phyloP scores from a whole-genome alignment of 2,888 invertebrate species.

The Scelioninae gen. 2 region DNA sequence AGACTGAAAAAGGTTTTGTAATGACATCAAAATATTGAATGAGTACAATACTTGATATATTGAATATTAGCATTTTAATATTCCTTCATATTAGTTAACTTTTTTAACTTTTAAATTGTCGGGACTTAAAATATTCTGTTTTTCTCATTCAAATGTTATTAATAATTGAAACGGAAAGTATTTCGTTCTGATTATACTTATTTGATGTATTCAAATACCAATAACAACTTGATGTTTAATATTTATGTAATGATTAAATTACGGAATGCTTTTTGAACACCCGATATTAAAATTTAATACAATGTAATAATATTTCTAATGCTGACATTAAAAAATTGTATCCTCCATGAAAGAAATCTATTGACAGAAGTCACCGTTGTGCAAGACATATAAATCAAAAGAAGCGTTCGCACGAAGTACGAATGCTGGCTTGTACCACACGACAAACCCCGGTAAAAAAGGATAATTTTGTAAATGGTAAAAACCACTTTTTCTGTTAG shows the following conservation, averaged over 20 bases:
- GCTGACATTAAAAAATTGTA: constrained; percentile 29
- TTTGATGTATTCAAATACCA: not conserved
- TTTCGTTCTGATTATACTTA: not conserved
- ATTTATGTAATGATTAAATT: no score
- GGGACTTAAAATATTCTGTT: no score
- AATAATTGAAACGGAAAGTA: no score
- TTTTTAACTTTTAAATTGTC: no score
- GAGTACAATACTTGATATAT: no score
- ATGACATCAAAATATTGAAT: no score
- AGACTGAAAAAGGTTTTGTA: no score
- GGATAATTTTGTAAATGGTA: constrained; percentile 24
- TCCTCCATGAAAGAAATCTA: not conserved
- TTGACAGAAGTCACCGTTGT: constrained; percentile 21
- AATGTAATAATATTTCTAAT: constrained; percentile 11
- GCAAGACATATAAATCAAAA: constrained; percentile 41
- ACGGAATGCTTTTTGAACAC: not conserved
- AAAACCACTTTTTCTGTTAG: constrained; percentile 8
- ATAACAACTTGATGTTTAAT: not conserved
- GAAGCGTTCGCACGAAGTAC: constrained; percentile 8
- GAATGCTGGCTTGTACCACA: not conserved
- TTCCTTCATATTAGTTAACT: no score
- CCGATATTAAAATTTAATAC: constrained; percentile 3
- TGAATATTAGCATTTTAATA: no score
- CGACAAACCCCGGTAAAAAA: not conserved
- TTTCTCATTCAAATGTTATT: no score